Percentiles rank a stretch among this genome's conserved stretches.
These are phyloP conservation scores for Radopholus similis DNA, from an alignment of 1,140 invertebrate species.

Conservation along the genomic window DNA sequence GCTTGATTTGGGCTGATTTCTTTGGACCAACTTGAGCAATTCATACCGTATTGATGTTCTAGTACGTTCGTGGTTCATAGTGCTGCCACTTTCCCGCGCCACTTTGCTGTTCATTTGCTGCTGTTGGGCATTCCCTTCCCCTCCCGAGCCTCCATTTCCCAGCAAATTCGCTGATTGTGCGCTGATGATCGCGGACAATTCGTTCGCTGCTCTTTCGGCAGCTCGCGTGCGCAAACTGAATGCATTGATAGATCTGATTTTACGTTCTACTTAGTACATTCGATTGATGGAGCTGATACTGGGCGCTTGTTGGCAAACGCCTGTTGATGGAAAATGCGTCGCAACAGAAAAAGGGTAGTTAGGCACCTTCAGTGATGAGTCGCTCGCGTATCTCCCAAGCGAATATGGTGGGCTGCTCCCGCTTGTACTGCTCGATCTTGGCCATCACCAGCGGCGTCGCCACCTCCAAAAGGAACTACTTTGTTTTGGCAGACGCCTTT, in stretches of 20 bases:
- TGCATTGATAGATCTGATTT: not conserved
- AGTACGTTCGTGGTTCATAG: too few relatives aligned
- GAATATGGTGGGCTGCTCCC: slow-evolving; percentile 65
- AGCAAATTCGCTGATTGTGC: slow-evolving; percentile 28
- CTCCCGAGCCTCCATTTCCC: too few relatives aligned
- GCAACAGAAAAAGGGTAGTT: too few relatives aligned
- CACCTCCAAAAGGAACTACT: too few relatives aligned
- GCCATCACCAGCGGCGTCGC: slow-evolving; percentile 64
- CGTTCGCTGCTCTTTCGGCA: slow-evolving; percentile 59
- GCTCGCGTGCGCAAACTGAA: slow-evolving; percentile 50
- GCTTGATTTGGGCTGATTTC: too few relatives aligned
- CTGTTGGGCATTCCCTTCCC: too few relatives aligned
- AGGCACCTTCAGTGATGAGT: slow-evolving; percentile 62
- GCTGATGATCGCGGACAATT: slow-evolving; percentile 48
- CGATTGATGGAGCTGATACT: slow-evolving; percentile 60
- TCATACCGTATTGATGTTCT: too few relatives aligned
- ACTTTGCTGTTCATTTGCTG: not conserved
- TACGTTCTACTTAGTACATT: slow-evolving; percentile 21
- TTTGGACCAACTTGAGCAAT: too few relatives aligned
- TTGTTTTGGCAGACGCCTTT: too few relatives aligned
- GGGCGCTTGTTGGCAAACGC: slow-evolving; percentile 55
- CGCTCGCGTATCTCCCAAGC: slow-evolving; percentile 66
- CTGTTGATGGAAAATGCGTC: slow-evolving; percentile 33
- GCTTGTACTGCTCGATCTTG: slow-evolving; percentile 65
- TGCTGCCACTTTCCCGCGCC: too few relatives aligned